Percentiles rank a stretch among this genome's conserved stretches.
Evolutionary conservation across 2,113 vertebrate genomes (phyloP).

Genomic region (Lipotes vexillifer): DNA sequence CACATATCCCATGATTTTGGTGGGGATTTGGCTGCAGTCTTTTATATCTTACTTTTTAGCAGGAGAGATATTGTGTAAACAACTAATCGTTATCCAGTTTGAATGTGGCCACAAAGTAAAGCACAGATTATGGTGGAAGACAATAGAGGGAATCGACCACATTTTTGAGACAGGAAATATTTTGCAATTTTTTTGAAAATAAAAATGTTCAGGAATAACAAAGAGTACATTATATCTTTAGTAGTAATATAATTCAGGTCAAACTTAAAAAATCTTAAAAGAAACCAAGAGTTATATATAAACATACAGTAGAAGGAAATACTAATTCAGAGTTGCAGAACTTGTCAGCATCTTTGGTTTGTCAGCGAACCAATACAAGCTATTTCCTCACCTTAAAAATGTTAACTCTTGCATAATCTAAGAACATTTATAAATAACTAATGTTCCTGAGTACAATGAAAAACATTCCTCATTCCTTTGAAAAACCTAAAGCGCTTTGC

Average conservation of each 20-base stretch:
- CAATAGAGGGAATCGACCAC: not conserved
- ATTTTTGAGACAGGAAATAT: not conserved
- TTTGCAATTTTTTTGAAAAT: not conserved
- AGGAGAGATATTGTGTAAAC: not conserved
- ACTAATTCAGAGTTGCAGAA: not conserved
- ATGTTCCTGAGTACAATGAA: not conserved
- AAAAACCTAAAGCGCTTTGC: not conserved
- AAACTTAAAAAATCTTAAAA: not conserved
- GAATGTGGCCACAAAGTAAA: not conserved
- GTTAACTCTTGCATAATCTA: not conserved
- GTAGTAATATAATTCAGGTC: not conserved
- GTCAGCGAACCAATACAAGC: not conserved
- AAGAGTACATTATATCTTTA: not conserved
- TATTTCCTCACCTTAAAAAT: not conserved
- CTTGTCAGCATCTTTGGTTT: not conserved
- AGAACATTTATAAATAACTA: not conserved
- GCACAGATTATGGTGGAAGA: not conserved
- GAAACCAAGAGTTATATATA: not conserved
- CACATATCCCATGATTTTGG: not conserved
- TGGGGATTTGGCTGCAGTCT: not conserved
- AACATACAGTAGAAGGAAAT: not conserved
- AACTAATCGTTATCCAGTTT: not conserved
- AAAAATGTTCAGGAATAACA: not conserved
- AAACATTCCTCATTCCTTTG: not conserved
- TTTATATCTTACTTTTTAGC: not conserved